Conservation (phyloP, 2,113 vertebrate species). For the Oreochromis spilurus region DNA sequence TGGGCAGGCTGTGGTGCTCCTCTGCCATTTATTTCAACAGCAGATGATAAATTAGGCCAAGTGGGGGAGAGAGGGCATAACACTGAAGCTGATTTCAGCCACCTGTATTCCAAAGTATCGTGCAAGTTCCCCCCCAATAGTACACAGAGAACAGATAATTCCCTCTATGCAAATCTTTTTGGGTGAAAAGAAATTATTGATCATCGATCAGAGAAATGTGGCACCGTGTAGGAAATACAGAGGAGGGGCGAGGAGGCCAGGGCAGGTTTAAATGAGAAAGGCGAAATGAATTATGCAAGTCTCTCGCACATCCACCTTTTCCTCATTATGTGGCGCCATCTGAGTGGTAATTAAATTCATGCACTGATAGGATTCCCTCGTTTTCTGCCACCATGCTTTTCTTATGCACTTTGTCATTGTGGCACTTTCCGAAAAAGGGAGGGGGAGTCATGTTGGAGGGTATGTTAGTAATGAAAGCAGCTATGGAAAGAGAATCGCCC, state of each 20-base stretch:
- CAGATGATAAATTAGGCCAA: constrained; percentile 1
- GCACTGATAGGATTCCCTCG: constrained; percentile 79
- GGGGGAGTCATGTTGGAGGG: constrained; percentile 12
- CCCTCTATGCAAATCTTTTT: constrained; percentile 59
- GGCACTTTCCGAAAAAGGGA: constrained; percentile 64
- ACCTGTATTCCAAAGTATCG: constrained; percentile 36
- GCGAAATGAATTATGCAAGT: constrained; percentile 64
- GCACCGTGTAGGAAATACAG: constrained; percentile 9
- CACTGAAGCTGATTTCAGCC: constrained; percentile 44
- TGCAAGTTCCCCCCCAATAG: constrained; percentile 13
- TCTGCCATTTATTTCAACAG: constrained; percentile 29
- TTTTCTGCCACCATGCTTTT: constrained; percentile 74
- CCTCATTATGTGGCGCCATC: constrained; percentile 65
- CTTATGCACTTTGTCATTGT: constrained; percentile 78
- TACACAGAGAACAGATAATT: constrained; percentile 13
- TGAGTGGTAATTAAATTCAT: constrained; percentile 79
- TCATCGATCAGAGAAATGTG: constrained; percentile 46
- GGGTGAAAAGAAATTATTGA: constrained; percentile 56
- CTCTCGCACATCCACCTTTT: constrained; percentile 64
- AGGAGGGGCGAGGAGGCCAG: neutral
- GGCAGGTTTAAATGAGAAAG: constrained; percentile 47
- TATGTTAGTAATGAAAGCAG: neutral
- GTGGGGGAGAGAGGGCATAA: neutral
- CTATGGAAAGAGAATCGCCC: neutral
- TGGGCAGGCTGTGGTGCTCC: neutral